These are phyloP conservation scores for Aleiodes leptofemur DNA, from an alignment of 2,888 invertebrate genomes.

Conservation along the genomic window DNA sequence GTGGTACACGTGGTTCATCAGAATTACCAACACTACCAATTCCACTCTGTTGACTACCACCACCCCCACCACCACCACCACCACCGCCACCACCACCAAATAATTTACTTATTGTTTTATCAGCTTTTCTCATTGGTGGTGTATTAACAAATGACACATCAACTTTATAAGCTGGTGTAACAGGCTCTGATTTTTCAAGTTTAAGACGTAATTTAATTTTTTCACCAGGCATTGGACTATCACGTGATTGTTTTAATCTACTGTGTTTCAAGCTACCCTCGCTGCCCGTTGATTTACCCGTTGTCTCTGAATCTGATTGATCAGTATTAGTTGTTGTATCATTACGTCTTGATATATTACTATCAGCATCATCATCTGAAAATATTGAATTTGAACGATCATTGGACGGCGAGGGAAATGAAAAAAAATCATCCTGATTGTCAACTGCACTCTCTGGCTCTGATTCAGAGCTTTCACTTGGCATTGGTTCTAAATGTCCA, in stretches of 20 bases:
- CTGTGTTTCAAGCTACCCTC: conserved; percentile 77
- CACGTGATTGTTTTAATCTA: conserved; percentile 69
- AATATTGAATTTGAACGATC: conserved; percentile 77
- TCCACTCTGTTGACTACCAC: not conserved
- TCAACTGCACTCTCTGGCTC: conserved; percentile 76
- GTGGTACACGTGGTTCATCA: conserved; percentile 90
- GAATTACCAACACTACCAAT: conserved; percentile 38
- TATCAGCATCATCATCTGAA: conserved; percentile 80
- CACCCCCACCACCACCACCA: conserved; percentile 17
- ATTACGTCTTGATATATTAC: conserved; percentile 77
- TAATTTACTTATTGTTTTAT: conserved; percentile 75
- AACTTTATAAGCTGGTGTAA: conserved; percentile 87
- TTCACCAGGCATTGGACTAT: conserved; percentile 78
- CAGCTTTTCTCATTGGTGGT: conserved; percentile 73
- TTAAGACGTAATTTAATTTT: conserved; percentile 90
- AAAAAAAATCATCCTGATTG: conserved; percentile 75
- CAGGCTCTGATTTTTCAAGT: conserved; percentile 88
- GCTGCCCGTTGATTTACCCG: conserved; percentile 79
- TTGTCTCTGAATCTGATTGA: conserved; percentile 78
- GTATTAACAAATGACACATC: conserved; percentile 85
- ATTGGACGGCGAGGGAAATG: conserved; percentile 75
- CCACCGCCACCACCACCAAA: conserved; percentile 60
- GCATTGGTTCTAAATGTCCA: conserved; percentile 89
- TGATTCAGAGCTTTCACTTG: conserved; percentile 81
- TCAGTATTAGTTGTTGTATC: conserved; percentile 76